phyloP scores from a whole-genome alignment of 2,888 invertebrate species.

The Agrochola litura region DNA sequence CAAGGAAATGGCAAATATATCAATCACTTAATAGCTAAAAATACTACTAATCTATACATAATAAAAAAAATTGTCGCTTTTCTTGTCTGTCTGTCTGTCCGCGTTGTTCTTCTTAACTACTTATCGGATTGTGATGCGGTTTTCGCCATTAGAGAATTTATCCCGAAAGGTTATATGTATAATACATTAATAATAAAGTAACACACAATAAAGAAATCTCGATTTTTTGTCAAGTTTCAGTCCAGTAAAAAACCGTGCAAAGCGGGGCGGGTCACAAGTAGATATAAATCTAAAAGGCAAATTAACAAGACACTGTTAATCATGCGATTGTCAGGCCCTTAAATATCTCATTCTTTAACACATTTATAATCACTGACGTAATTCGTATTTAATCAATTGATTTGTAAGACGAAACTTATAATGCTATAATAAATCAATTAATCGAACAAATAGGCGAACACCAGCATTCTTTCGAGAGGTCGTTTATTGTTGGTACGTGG shows the following conservation, averaged over 20 bases:
- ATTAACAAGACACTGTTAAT: constrained; percentile 57
- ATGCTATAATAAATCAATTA: constrained; percentile 76
- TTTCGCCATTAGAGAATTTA: too few relatives aligned
- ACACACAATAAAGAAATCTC: too few relatives aligned
- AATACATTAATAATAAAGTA: too few relatives aligned
- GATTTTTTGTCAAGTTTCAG: too few relatives aligned
- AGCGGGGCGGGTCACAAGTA: too few relatives aligned
- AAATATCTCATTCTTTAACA: constrained; percentile 54
- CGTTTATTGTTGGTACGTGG: constrained; percentile 77
- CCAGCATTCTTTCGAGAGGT: constrained; percentile 77
- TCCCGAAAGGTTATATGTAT: too few relatives aligned
- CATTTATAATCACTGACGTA: constrained; percentile 52
- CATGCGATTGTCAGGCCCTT: constrained; percentile 54
- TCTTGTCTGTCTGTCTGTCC: too few relatives aligned
- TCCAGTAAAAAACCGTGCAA: too few relatives aligned
- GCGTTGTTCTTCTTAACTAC: too few relatives aligned
- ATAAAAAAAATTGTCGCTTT: too few relatives aligned
- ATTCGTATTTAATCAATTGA: constrained; percentile 57
- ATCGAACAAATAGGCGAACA: constrained; percentile 74
- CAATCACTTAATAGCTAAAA: constrained; percentile 33
- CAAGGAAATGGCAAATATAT: constrained; percentile 55
- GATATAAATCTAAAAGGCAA: constrained; percentile 53
- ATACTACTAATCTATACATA: constrained; percentile 4
- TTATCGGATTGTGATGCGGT: too few relatives aligned
- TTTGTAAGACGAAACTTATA: constrained; percentile 60